phyloP scores from a whole-genome alignment of 2,797 vertebrate species.

The Coluber constrictor region DNA sequence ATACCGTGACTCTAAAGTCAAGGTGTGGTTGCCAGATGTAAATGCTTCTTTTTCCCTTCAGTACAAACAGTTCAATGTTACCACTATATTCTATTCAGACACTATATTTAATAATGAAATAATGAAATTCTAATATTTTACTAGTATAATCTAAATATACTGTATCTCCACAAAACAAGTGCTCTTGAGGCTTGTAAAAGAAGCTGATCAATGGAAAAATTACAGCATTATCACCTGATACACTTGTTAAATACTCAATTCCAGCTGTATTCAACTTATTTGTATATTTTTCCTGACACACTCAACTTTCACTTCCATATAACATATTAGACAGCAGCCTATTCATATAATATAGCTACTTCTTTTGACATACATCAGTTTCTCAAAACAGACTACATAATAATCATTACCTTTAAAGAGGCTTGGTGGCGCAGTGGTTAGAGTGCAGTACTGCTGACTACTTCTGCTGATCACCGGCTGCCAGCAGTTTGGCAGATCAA shows the following conservation, averaged over 20 bases:
- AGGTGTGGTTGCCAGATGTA: constrained; percentile 79
- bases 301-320: background rate
- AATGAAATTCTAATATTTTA: constrained; percentile 37
- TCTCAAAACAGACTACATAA: background rate
- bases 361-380: background rate
- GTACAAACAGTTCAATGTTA: constrained; percentile 51
- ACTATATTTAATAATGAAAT: constrained; percentile 45
- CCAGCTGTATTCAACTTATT: background rate
- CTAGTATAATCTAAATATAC: constrained; percentile 11
- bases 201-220: background rate
- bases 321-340: background rate
- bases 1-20: constrained; percentile 79
- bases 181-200: background rate
- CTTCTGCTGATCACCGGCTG: too few relatives aligned
- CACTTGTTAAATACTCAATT: background rate
- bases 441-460: too few relatives aligned
- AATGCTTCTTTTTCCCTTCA: constrained; percentile 44
- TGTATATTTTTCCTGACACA: background rate
- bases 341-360: background rate
- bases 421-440: too few relatives aligned
- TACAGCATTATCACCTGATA: background rate
- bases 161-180: background rate
- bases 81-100: constrained; percentile 47
- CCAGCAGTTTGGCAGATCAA: too few relatives aligned
- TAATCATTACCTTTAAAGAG: background rate